Evolutionary conservation across 2,113 vertebrate species (phyloP).

Genomic region (Sphaerodactylus townsendi): DNA sequence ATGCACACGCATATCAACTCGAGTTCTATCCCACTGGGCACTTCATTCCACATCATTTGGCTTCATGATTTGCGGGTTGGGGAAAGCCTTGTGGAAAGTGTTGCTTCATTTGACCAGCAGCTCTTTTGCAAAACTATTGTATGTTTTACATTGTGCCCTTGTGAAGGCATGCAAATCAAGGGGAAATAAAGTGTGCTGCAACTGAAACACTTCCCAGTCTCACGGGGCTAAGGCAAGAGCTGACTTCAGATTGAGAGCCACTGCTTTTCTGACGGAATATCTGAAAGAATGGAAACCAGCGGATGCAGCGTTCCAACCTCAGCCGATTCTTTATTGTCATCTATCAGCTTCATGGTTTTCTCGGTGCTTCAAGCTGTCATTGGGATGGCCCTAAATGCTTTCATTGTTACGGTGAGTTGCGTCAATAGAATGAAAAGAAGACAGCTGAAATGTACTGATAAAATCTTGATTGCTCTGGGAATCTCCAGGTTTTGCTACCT

Average conservation of each 20-base stretch:
- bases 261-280: background rate
- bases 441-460: conserved; percentile 30
- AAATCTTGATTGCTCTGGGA: conserved; percentile 37
- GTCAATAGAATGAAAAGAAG: conserved; percentile 2
- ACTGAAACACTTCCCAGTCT: background rate
- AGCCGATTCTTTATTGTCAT: no score
- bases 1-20: background rate
- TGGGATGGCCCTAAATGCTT: background rate
- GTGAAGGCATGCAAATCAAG: background rate
- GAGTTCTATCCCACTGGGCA: no score
- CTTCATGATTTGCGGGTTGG: background rate
- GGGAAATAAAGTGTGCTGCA: background rate
- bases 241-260: no score
- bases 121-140: background rate
- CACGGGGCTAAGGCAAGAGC: background rate
- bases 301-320: background rate
- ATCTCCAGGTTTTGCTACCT: conserved; percentile 13
- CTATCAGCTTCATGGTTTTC: background rate
- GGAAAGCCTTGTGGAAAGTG: background rate
- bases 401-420: background rate
- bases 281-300: background rate
- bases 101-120: background rate
- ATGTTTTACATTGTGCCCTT: background rate
- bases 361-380: background rate
- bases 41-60: background rate